Evolutionary conservation across 1,140 invertebrate genomes (phyloP).

Genomic region (Harlomillsia oculata): DNA sequence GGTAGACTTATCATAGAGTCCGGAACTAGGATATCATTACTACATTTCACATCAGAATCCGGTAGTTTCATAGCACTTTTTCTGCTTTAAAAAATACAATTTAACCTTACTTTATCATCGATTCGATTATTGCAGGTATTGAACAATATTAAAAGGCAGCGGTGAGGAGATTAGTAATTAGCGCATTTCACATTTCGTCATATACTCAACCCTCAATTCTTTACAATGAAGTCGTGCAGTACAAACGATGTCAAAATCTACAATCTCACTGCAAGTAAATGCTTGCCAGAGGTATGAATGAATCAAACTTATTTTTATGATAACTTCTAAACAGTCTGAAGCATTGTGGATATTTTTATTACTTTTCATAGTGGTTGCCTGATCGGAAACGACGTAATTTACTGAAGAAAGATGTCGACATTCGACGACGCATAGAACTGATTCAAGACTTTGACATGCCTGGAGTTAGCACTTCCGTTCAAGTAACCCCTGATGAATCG

Average conservation of each 20-base stretch:
- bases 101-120: too few species aligned
- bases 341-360: slow-evolving; percentile 15
- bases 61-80: too few species aligned
- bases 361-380: slow-evolving; percentile 72
- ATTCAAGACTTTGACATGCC: slow-evolving; percentile 99
- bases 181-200: background rate
- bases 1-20: too few species aligned
- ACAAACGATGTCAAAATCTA: slow-evolving; percentile 95
- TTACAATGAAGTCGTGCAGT: slow-evolving; percentile 36
- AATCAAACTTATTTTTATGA: background rate
- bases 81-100: too few species aligned
- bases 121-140: too few species aligned
- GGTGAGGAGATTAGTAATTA: too few species aligned
- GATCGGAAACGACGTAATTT: slow-evolving; percentile 76
- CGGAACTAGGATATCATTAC: too few species aligned
- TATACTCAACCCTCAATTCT: background rate
- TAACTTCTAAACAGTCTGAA: too few species aligned
- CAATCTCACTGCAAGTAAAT: slow-evolving; percentile 91
- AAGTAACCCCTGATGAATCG: slow-evolving; percentile 81
- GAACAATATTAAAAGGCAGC: too few species aligned
- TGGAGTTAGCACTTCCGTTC: slow-evolving; percentile 72
- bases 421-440: slow-evolving; percentile 81
- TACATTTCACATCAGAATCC: too few species aligned
- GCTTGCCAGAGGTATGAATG: slow-evolving; percentile 80
- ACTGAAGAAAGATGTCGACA: slow-evolving; percentile 82